phyloP scores from a whole-genome alignment of 2,797 vertebrate genomes.

The Argentina silus region DNA sequence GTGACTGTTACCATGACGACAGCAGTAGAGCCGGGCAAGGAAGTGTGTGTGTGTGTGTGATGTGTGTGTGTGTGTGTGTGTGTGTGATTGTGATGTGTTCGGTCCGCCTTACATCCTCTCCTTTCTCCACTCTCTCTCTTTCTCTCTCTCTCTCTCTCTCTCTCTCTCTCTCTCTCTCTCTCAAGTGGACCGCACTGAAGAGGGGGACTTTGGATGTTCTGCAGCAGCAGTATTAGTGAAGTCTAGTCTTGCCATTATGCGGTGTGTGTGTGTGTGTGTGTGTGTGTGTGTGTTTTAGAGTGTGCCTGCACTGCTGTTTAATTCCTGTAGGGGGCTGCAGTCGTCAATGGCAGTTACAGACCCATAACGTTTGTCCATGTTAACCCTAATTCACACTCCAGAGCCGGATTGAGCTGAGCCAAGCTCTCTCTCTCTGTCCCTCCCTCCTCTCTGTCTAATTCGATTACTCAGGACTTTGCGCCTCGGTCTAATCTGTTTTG shows the following conservation, averaged over 20 bases:
- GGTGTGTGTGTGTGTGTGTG: no score
- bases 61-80: conserved; percentile 2
- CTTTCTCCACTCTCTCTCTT: neutral
- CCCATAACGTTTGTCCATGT: neutral
- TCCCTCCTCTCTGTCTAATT: neutral
- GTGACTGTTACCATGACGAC: conserved; percentile 74
- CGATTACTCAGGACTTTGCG: neutral
- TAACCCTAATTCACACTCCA: no score
- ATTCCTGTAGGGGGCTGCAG: neutral
- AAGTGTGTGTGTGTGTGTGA: conserved; percentile 18
- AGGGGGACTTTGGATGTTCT: neutral
- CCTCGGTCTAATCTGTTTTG: conserved; percentile 11
- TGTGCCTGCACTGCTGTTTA: neutral
- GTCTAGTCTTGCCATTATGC: neutral
- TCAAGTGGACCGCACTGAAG: neutral
- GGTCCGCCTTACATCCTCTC: neutral
- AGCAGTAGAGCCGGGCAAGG: conserved; percentile 24
- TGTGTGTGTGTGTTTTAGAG: neutral
- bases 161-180: neutral
- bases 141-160: neutral
- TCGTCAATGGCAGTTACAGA: neutral
- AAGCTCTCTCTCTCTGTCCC: neutral
- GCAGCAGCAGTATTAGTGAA: neutral
- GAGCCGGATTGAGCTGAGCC: no score
- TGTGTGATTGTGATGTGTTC: conserved; percentile 8